Evolutionary conservation across 1,140 invertebrate species (phyloP), one percentile per base, ranked within the genome.

Genomic region (Halotydeus destructor): DNA sequence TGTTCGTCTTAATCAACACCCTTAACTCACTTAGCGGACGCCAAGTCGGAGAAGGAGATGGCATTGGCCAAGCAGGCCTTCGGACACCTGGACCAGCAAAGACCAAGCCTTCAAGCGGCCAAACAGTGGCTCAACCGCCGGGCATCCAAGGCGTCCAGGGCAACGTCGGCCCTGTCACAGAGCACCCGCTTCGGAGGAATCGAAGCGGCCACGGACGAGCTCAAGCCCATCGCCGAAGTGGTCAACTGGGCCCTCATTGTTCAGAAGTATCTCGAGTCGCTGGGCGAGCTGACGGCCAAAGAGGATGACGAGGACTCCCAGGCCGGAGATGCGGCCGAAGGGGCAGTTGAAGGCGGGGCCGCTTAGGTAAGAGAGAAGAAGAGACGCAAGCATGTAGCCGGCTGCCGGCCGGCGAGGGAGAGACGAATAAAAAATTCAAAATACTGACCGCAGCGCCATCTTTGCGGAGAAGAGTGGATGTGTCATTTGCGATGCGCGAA

Each of bases 311-410:
- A 39, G 14, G 38, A 39, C 44, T 79, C 59, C 60, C 69, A 5
- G 8, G n/a, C 19, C 22, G 22, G n/a, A 34, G 76, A 49, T 75
- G 73, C 40, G 77, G 64, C 54, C 71, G 75, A n/a, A 78, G n/a
- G n/a, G n/a, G n/a, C n/a, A n/a, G n/a, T n/a, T n/a, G n/a, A n/a
- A n/a, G n/a, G n/a, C n/a, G n/a, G n/a, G n/a, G n/a, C n/a, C n/a
- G n/a, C n/a, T n/a, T n/a, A n/a, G n/a, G n/a, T n/a, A n/a, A n/a
- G n/a, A n/a, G n/a, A n/a, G n/a, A n/a, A n/a, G n/a, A n/a, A n/a
- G n/a, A n/a, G n/a, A n/a, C n/a, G n/a, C n/a, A n/a, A n/a, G n/a
- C n/a, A n/a, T n/a, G n/a, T n/a, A n/a, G n/a, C n/a, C n/a, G n/a
- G n/a, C n/a, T n/a, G n/a, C n/a, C n/a, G n/a, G n/a, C n/a, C n/a